Base-by-base conservation (phyloP, 2,113 vertebrate genomes). In the rat (Rattus norvegicus) region DNA sequence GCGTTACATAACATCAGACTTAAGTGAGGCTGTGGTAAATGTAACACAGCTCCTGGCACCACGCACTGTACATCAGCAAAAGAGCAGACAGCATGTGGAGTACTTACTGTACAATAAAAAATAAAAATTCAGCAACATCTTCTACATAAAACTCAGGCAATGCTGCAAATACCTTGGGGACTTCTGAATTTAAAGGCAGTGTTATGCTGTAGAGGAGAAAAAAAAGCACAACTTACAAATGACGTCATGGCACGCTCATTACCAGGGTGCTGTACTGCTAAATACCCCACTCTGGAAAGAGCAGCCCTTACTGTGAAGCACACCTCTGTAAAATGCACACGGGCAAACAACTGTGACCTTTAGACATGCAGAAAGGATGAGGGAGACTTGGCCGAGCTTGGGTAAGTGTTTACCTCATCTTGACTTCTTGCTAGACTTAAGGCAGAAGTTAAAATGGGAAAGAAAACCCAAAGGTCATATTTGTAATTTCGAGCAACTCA, bases 81-180 rank as follows among this genome's bases (percentile, higher is more conserved):
- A 94, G 75, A 84, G 36, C 20, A 52, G 1, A 14, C 4, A 87
- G 59, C n/a, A 56, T 1, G 14, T 77, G 54, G 83, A 49, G 56
- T 19, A 99, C 99, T 99, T 99, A 99, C 99, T 99, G 99, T 99
- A 99, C 99, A 98, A 99, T 99, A 98, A 99, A 99, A 99, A 99
- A 99, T 98, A 99, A 99, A 99, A 99, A 99, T 98, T 99, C 99
- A 8, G 99, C 99, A 97, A 99, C 99, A 97, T 99, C 99, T 99
- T 99, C 99, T 97, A 99, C 99, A 94, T 99, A 99, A 98, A 99
- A 99, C 98, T 99, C 99, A 0, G 99, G 99, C 97, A 99, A 99
- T 94, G 99, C 99, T 97, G 99, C 99, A 98, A 99, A 99, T 81
- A 99, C 99, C 98, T 99, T 99, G 54, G 99, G 99, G 96, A 99